phyloP scores from a whole-genome alignment of 2,888 invertebrate species.

The Resseliella maxima region DNA sequence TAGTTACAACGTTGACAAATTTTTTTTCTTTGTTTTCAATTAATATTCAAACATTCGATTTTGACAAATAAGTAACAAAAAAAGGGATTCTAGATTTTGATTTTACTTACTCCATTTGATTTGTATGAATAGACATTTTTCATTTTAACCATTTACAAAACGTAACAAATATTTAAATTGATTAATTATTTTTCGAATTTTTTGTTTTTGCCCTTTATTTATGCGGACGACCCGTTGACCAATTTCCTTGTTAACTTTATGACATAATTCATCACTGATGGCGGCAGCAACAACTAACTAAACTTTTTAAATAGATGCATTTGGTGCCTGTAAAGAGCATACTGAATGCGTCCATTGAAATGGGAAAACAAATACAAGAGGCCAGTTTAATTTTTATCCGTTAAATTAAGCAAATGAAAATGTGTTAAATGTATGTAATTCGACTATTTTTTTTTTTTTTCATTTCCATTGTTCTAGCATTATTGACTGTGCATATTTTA shows the following conservation, averaged over 20 bases:
- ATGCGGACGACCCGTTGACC: not conserved
- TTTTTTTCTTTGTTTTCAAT: too few species aligned
- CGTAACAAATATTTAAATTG: not conserved
- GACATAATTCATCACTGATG: not conserved
- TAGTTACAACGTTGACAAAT: too few species aligned
- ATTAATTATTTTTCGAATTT: not conserved
- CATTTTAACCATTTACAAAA: not conserved
- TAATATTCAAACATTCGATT: too few species aligned
- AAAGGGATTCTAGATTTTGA: too few species aligned
- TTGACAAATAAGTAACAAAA: too few species aligned
- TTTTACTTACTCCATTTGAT: too few species aligned
- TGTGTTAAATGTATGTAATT: constrained; percentile 47
- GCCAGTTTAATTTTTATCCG: not conserved
- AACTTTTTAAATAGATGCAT: not conserved
- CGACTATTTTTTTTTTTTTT: not conserved
- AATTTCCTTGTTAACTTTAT: constrained; percentile 41
- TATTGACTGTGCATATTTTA: not conserved
- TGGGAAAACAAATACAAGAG: not conserved
- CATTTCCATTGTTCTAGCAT: not conserved
- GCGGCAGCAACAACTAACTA: not conserved
- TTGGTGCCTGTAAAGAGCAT: not conserved
- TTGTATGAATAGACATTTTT: not conserved
- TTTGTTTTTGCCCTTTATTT: not conserved
- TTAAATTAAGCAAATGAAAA: constrained; percentile 38
- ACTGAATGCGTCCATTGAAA: not conserved